These are phyloP conservation scores for Cynocephalus volans DNA, from an alignment of 2,113 vertebrate genomes.

Conservation along the genomic window DNA sequence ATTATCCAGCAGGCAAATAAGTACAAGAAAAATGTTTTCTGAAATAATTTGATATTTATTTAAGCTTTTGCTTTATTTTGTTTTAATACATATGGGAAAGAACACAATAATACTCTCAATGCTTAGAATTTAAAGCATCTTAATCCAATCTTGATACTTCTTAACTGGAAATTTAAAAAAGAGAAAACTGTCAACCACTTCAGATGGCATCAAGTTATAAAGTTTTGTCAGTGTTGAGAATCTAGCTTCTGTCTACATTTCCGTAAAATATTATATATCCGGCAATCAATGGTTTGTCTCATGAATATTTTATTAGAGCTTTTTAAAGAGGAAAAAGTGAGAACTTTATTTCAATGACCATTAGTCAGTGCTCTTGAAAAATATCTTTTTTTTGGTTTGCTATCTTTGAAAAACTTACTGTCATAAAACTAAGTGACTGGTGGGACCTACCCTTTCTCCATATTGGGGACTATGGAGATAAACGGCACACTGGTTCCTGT, in stretches of 20 bases:
- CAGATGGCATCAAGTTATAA: not conserved
- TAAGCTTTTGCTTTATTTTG: constrained; percentile 13
- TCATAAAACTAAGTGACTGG: not conserved
- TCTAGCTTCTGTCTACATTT: not conserved
- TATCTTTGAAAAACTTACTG: constrained; percentile 3
- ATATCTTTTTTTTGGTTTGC: not conserved
- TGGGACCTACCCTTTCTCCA: not conserved
- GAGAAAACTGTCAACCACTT: not conserved
- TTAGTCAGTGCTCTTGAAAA: not conserved
- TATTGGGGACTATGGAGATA: not conserved
- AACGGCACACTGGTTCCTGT: not conserved
- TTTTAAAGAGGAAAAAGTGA: not conserved
- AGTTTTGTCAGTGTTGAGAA: not conserved
- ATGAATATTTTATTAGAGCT: not conserved
- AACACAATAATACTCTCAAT: not conserved
- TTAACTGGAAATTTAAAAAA: not conserved
- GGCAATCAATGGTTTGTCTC: not conserved
- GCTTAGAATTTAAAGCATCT: not conserved
- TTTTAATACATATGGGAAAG: not conserved
- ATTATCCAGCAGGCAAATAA: not conserved
- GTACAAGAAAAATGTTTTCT: not conserved
- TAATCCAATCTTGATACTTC: not conserved
- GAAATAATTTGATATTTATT: not conserved
- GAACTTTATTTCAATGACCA: not conserved
- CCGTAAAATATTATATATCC: not conserved